A percentile compares a stretch with the other conserved stretches of the same genome.
Evolutionary conservation across 1,140 invertebrate species (phyloP).

Genomic region (Drosophila sproati): DNA sequence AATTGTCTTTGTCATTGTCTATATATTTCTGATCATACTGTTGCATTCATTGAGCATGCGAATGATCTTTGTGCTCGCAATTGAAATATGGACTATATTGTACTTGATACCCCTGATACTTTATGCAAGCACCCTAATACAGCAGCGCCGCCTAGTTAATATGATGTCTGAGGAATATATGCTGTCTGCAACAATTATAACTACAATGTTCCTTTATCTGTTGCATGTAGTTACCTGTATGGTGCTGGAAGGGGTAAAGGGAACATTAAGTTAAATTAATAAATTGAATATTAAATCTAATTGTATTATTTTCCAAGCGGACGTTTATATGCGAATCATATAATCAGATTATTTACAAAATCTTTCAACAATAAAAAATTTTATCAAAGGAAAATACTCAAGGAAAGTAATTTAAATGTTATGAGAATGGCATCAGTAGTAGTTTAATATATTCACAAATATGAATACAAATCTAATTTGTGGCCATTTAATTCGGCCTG

Average conservation of each 20-base stretch:
- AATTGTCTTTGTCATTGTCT: slow-evolving; percentile 16
- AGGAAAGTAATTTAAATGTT: too few relatives aligned
- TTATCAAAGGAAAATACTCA: too few relatives aligned
- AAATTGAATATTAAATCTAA: too few relatives aligned
- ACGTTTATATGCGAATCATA: too few relatives aligned
- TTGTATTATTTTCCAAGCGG: too few relatives aligned
- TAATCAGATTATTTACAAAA: too few relatives aligned
- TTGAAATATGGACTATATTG: neutral
- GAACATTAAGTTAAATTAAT: too few relatives aligned
- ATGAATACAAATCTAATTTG: too few relatives aligned
- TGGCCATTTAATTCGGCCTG: too few relatives aligned
- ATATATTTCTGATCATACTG: neutral
- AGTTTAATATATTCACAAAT: too few relatives aligned
- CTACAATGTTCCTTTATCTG: slow-evolving; percentile 36
- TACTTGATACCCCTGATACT: slow-evolving; percentile 21
- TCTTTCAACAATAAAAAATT: too few relatives aligned
- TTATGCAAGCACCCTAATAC: slow-evolving; percentile 36
- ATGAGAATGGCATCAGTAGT: too few relatives aligned
- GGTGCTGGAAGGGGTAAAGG: neutral
- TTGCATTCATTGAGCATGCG: neutral
- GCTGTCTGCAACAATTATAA: slow-evolving; percentile 35
- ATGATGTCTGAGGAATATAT: slow-evolving; percentile 10
- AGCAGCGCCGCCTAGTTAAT: slow-evolving; percentile 25
- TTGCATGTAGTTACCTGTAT: slow-evolving; percentile 9
- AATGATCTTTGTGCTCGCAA: neutral